Percentiles rank a stretch among this genome's conserved stretches.
These are phyloP conservation scores for Subanguina moxae DNA, from an alignment of 1,140 invertebrate species.

Conservation along the genomic window DNA sequence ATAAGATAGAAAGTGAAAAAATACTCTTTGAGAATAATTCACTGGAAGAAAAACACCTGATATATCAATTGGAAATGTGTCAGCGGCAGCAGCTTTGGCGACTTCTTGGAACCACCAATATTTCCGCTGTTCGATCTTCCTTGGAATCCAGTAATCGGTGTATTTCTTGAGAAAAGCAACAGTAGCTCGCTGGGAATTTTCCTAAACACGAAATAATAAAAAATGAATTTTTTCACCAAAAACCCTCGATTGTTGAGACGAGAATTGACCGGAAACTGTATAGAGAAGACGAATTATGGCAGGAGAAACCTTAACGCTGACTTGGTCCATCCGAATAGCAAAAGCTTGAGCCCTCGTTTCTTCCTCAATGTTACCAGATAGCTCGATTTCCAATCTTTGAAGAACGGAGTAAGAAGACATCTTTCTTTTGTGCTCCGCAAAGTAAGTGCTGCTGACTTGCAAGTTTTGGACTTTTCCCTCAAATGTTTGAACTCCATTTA, in stretches of 20 bases:
- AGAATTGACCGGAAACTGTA: constrained; percentile 70
- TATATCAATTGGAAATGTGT: too few species aligned
- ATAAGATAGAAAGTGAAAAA: too few species aligned
- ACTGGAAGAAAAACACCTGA: too few species aligned
- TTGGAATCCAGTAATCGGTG: constrained; percentile 52
- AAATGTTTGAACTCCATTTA: constrained; percentile 38
- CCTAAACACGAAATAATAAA: too few species aligned
- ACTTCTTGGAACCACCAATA: constrained; percentile 52
- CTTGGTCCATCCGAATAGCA: constrained; percentile 72
- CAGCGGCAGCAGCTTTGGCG: too few species aligned
- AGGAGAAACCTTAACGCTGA: constrained; percentile 76
- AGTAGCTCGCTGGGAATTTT: constrained; percentile 15
- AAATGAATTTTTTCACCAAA: too few species aligned
- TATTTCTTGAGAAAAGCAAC: constrained; percentile 41
- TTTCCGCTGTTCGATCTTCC: constrained; percentile 41
- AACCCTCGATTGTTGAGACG: constrained; percentile 58
- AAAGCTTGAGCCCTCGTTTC: constrained; percentile 66
- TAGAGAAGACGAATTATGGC: constrained; percentile 80
- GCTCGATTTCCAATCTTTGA: constrained; percentile 72
- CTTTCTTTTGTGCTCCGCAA: constrained; percentile 40
- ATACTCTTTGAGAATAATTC: too few species aligned
- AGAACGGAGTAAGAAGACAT: constrained; percentile 65
- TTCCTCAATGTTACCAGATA: constrained; percentile 68
- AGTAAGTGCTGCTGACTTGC: constrained; percentile 68
- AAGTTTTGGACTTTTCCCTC: constrained; percentile 70